Base-by-base conservation (phyloP, 2,113 vertebrate genomes). In the Dascyllus trimaculatus region DNA sequence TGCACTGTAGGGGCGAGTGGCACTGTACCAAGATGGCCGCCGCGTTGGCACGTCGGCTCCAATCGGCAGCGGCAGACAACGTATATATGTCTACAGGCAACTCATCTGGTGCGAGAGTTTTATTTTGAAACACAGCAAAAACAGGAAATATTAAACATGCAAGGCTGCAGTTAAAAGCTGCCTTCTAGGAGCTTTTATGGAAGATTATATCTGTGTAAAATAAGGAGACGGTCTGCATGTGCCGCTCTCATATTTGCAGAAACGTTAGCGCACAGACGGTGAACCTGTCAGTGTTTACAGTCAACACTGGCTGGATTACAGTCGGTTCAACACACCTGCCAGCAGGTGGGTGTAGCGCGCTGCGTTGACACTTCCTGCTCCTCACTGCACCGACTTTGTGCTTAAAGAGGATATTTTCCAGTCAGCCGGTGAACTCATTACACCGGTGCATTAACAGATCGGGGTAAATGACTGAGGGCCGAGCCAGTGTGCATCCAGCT, bases 271-370 rank as follows among this genome's bases (percentile, higher is more conserved):
- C 4, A 1, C 35, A 13, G 32, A 35, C 32, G 2, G 32, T 67
- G 21, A 65, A 65, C 49, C 43, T 18, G 7, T 32, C 4, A 18
- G 54, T 0, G 2, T 32, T 71, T 8, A 29, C 0, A 56, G 21
- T 65, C 24, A 56, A 43, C 18, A 6, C 10, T 19, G 35, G 58
- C 5, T 43, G 25, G 19, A 26, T 21, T 29, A 25, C 56, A 61
- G 5, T 71, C 21, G 51, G 4, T 29, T 32, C 29, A 59, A 2
- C 45, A 32, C 71, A 21, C 32, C 35, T 66, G 43, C 69, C 81
- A 78, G 64, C 64, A 75, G 53, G 58, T 76, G 71, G 71, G 19
- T 53, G 69, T 49, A 43, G 22, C 5, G 70, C 11, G 60, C 64
- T 75, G 21, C 54, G 5, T 4, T 49, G 19, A 21, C 4, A 21